These are phyloP conservation scores for Pseudorhombus dupliciocellatus DNA, from an alignment of 2,113 vertebrate genomes.

Conservation along the genomic window DNA sequence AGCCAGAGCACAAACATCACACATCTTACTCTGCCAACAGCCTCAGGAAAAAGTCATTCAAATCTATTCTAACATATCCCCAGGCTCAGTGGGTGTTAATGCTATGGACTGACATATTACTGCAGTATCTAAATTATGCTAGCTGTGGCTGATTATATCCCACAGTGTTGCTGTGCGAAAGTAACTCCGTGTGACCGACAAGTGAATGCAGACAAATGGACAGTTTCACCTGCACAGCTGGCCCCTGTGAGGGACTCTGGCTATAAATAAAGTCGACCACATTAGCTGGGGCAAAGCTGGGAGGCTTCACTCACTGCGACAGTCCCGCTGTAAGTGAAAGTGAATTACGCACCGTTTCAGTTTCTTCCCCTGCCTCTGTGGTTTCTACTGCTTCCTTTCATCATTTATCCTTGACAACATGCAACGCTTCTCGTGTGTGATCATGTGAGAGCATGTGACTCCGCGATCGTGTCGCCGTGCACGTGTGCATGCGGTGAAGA, in stretches of 20 bases:
- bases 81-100: constrained; percentile 67
- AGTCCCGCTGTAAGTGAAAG: constrained; percentile 38
- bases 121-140: constrained; percentile 69
- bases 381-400: constrained; percentile 47
- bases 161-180: constrained; percentile 37
- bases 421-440: background rate
- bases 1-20: background rate
- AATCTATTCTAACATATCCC: constrained; percentile 41
- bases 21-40: constrained; percentile 8
- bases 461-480: background rate
- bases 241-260: constrained; percentile 27
- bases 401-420: constrained; percentile 26
- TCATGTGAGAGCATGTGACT: constrained; percentile 1
- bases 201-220: constrained; percentile 57
- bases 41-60: constrained; percentile 49
- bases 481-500: constrained; percentile 23
- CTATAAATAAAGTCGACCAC: constrained; percentile 58
- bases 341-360: constrained; percentile 36
- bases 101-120: constrained; percentile 70
- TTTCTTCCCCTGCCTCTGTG: constrained; percentile 35
- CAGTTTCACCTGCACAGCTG: constrained; percentile 48
- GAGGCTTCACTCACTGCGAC: constrained; percentile 43
- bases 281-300: constrained; percentile 47
- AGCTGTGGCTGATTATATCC: constrained; percentile 59
- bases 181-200: constrained; percentile 59